Percentiles rank a stretch among this genome's conserved stretches.
These are phyloP conservation scores for Clupea harengus DNA, from an alignment of 2,113 vertebrate genomes.

Conservation along the genomic window DNA sequence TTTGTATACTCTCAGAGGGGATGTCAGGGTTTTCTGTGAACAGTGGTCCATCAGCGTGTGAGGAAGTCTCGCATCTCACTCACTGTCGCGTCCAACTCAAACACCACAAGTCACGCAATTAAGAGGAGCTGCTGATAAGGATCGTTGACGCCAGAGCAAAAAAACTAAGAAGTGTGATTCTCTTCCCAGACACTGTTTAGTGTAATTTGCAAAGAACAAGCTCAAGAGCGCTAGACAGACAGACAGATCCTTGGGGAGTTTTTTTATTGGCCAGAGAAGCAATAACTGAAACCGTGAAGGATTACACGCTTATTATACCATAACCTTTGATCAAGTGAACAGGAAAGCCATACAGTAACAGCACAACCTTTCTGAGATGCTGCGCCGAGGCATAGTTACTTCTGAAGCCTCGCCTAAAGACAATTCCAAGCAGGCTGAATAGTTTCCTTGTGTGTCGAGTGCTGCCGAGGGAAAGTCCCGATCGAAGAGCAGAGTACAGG, in stretches of 20 bases:
- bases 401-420: neutral
- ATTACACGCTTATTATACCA: neutral
- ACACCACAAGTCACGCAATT: neutral
- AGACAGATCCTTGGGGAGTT: neutral
- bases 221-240: neutral
- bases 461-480: neutral
- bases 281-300: neutral
- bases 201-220: neutral
- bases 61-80: constrained; percentile 7
- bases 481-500: constrained; percentile 1
- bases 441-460: neutral
- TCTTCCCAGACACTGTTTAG: neutral
- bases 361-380: neutral
- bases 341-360: neutral
- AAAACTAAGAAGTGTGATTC: neutral
- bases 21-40: constrained; percentile 23
- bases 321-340: neutral
- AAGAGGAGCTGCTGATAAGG: neutral
- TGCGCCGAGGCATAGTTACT: neutral
- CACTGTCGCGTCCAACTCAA: neutral
- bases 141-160: neutral
- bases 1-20: constrained; percentile 20
- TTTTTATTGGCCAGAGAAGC: neutral
- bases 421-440: neutral
- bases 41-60: constrained; percentile 23